Conservation (phyloP, 1,140 invertebrate genomes). For the Uloborus diversus region DNA sequence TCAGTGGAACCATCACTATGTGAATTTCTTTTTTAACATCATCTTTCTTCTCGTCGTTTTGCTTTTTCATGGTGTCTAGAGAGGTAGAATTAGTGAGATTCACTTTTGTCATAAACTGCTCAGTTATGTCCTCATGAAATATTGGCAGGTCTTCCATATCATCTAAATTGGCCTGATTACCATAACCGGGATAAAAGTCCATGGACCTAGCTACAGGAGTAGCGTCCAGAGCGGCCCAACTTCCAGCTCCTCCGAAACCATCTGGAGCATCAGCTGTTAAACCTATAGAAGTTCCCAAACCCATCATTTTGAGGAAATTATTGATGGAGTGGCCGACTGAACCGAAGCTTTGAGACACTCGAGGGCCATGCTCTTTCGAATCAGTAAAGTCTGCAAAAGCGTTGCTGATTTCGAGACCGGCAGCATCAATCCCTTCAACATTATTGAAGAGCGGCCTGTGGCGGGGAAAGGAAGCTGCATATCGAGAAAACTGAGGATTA, state of each 20-base stretch:
- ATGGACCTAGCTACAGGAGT: constrained; percentile 25
- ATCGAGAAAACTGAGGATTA: not conserved
- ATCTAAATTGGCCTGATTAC: constrained; percentile 38
- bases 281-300: not conserved
- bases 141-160: constrained; percentile 25
- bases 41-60: not conserved
- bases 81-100: constrained; percentile 14
- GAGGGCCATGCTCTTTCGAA: constrained; percentile 36
- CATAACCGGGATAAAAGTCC: constrained; percentile 48
- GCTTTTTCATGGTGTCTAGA: not conserved
- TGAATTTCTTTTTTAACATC: not conserved
- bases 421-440: constrained; percentile 10
- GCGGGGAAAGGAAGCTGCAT: not conserved
- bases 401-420: constrained; percentile 35
- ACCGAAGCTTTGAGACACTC: constrained; percentile 25
- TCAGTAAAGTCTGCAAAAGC: constrained; percentile 46
- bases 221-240: constrained; percentile 9
- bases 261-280: not conserved
- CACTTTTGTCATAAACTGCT: constrained; percentile 18
- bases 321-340: constrained; percentile 37
- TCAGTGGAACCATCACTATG: not conserved
- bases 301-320: constrained; percentile 43
- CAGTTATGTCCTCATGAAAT: constrained; percentile 34
- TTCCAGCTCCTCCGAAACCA: constrained; percentile 21
- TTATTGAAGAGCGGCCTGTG: constrained; percentile 43